These are phyloP conservation scores for Nemopilema nomurai DNA, from an alignment of 30 jellyfish, hydroid and myxozoan genomes.

Conservation along the genomic window DNA sequence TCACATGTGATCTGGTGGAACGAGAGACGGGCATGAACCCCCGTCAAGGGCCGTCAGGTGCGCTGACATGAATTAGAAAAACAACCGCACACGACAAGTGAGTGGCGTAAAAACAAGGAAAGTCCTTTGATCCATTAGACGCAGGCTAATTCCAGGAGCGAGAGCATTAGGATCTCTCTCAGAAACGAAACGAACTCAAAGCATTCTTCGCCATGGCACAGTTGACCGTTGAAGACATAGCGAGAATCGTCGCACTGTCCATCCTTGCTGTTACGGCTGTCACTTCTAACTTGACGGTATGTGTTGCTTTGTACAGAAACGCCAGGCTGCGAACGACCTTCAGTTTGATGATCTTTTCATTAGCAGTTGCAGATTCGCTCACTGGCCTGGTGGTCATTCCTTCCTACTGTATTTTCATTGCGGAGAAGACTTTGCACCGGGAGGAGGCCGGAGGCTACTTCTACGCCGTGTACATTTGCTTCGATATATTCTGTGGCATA, in stretches of 20 bases:
- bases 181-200: too few relatives aligned
- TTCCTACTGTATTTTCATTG: conserved; percentile 36
- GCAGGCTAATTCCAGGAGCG: background rate
- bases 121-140: background rate
- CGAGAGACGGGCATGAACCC: background rate
- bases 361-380: conserved; percentile 58
- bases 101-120: background rate
- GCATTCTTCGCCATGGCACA: conserved; percentile 29
- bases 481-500: conserved; percentile 54
- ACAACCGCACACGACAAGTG: background rate
- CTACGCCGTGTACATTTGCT: conserved; percentile 47
- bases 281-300: conserved; percentile 26
- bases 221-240: conserved; percentile 6
- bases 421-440: conserved; percentile 4
- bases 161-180: background rate
- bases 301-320: conserved; percentile 42
- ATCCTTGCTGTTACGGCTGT: conserved; percentile 22
- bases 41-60: background rate
- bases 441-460: background rate
- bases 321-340: conserved; percentile 45
- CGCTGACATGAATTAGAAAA: background rate
- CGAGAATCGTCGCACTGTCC: conserved; percentile 7
- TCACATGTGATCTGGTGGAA: background rate
- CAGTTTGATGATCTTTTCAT: conserved; percentile 34
- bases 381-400: conserved; percentile 58